Evolutionary conservation across 2,797 vertebrate genomes (phyloP).

Genomic region (Sebastes umbrosus): DNA sequence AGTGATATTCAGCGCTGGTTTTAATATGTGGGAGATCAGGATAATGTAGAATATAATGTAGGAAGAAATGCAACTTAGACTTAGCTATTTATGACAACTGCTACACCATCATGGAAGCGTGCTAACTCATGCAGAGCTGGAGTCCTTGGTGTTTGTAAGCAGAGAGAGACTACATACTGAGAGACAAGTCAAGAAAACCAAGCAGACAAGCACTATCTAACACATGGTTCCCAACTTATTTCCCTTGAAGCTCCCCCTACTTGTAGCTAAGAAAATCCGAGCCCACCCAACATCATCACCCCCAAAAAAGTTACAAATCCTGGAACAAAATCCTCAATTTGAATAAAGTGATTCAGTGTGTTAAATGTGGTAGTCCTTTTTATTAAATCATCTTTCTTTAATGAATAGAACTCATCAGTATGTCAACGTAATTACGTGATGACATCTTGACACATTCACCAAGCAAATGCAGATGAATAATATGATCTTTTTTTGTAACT

Average conservation of each 20-base stretch:
- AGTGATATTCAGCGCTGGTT: neutral
- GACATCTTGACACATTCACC: too few relatives aligned
- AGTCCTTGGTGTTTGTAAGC: neutral
- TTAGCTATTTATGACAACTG: neutral
- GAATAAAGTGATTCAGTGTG: rapidly evolving
- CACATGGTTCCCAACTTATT: too few relatives aligned
- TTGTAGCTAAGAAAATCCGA: too few relatives aligned
- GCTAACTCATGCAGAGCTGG: neutral
- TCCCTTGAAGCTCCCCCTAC: too few relatives aligned
- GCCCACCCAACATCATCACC: rapidly evolving
- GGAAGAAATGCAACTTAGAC: neutral
- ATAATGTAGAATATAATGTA: neutral
- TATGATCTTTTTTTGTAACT: too few relatives aligned
- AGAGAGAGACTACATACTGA: neutral
- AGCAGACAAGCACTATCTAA: neutral
- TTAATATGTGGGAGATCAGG: neutral
- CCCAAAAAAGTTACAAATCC: too few relatives aligned
- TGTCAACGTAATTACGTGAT: rapidly evolving
- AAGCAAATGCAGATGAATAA: too few relatives aligned
- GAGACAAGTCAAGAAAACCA: neutral
- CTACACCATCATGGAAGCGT: too few relatives aligned
- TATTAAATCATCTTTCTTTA: too few relatives aligned
- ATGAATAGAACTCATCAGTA: too few relatives aligned
- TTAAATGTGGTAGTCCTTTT: too few relatives aligned
- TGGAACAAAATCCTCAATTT: too few relatives aligned